These are phyloP conservation scores for Hypomecis atomaria DNA, from an alignment of 2,888 invertebrate species.

Conservation along the genomic window DNA sequence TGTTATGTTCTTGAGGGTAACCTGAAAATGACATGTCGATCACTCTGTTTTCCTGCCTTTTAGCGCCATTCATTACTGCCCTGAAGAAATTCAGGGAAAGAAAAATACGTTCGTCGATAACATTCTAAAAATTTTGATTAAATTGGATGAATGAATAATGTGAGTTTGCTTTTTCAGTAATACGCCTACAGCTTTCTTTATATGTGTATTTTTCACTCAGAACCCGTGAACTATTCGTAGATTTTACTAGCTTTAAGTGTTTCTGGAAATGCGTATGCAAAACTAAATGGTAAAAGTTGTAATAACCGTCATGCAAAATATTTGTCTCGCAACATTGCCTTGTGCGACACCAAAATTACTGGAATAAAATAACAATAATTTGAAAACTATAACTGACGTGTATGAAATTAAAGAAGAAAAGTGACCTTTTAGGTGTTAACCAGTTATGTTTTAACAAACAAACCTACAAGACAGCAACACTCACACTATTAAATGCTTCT, in stretches of 20 bases:
- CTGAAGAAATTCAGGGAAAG: slow-evolving; percentile 6
- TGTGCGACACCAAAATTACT: slow-evolving; percentile 61
- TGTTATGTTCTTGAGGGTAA: slow-evolving; percentile 47
- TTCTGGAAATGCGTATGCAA: slow-evolving; percentile 70
- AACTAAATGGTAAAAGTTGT: slow-evolving; percentile 60
- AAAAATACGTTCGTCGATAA: slow-evolving; percentile 2
- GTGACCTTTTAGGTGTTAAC: slow-evolving; percentile 50
- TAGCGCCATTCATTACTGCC: slow-evolving; percentile 22
- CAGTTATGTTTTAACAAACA: slow-evolving; percentile 47
- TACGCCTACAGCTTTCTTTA: background rate
- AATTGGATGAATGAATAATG: background rate
- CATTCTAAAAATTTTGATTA: background rate
- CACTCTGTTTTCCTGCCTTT: slow-evolving; percentile 38
- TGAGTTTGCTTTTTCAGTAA: background rate
- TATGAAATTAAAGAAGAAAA: slow-evolving; percentile 47
- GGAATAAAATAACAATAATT: slow-evolving; percentile 45
- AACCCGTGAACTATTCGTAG: slow-evolving; percentile 57
- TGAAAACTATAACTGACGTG: slow-evolving; percentile 46
- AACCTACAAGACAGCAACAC: slow-evolving; percentile 68
- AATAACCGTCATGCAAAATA: slow-evolving; percentile 48
- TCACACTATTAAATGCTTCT: slow-evolving; percentile 77
- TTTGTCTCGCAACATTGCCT: slow-evolving; percentile 58
- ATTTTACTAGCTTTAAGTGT: slow-evolving; percentile 83
- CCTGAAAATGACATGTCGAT: slow-evolving; percentile 49
- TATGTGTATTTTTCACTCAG: slow-evolving; percentile 57